Percentiles rank a stretch among this genome's conserved stretches.
These are phyloP conservation scores for Ommatoiulus sabulosus DNA, from an alignment of 2,888 invertebrate genomes.

Conservation along the genomic window DNA sequence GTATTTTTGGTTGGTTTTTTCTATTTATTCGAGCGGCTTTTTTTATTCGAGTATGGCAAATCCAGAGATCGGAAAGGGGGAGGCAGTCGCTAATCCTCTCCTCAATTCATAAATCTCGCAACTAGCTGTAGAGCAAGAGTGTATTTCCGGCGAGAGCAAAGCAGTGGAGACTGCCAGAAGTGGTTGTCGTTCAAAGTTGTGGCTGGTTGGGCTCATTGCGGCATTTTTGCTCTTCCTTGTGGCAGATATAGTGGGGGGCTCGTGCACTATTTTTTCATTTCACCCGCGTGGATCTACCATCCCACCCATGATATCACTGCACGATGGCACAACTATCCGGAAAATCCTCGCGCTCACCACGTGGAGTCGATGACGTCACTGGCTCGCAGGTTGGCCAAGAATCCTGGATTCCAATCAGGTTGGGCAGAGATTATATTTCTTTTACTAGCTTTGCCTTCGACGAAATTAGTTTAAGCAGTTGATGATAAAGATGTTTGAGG, in stretches of 20 bases:
- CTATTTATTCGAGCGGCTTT: too few species aligned
- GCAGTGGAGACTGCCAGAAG: constrained; percentile 3
- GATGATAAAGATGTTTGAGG: constrained; percentile 42
- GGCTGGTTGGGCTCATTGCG: constrained; percentile 8
- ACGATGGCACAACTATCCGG: constrained; percentile 18
- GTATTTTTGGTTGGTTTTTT: not conserved
- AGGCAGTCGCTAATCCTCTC: not conserved
- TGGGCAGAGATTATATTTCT: not conserved
- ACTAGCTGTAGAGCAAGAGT: too few species aligned
- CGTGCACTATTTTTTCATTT: constrained; percentile 21
- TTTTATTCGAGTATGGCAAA: not conserved
- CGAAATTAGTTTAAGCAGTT: not conserved
- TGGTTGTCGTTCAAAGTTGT: constrained; percentile 17
- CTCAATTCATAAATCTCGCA: constrained; percentile 3
- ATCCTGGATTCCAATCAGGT: constrained; percentile 18
- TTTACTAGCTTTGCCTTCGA: not conserved
- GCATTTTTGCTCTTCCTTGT: constrained; percentile 22
- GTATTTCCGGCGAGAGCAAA: not conserved
- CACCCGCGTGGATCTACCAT: not conserved
- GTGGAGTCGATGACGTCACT: not conserved
- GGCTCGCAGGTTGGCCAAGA: not conserved
- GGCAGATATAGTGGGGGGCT: not conserved
- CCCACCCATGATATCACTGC: constrained; percentile 38
- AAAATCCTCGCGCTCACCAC: not conserved
- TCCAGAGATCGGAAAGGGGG: not conserved